Evolutionary conservation across 2,797 vertebrate genomes (phyloP).

Genomic region (Dermochelys coriacea): DNA sequence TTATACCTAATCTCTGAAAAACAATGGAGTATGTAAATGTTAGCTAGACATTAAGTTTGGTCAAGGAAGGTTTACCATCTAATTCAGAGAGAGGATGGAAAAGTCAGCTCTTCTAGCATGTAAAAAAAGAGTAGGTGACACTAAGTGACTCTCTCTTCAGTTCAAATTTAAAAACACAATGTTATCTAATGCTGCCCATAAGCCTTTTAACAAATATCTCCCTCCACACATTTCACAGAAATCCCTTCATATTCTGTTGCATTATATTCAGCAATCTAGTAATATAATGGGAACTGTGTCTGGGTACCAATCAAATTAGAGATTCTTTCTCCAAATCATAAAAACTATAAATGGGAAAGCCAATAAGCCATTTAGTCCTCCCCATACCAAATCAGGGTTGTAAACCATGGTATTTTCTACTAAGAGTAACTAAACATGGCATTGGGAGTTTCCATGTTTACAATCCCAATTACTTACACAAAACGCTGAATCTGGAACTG

Average conservation of each 20-base stretch:
- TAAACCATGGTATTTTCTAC: neutral
- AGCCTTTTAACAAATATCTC: neutral
- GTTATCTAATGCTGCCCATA: neutral
- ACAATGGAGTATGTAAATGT: neutral
- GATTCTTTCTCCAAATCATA: slow-evolving; percentile 13
- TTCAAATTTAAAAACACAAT: neutral
- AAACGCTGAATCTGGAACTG: neutral
- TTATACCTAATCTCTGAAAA: slow-evolving; percentile 30
- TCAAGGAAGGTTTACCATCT: neutral
- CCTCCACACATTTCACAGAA: slow-evolving; percentile 7
- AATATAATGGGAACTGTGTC: neutral
- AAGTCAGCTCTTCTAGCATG: neutral
- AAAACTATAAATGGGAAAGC: slow-evolving; percentile 2
- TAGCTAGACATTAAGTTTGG: neutral
- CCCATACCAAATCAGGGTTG: fast-evolving
- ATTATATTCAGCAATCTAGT: slow-evolving; percentile 30
- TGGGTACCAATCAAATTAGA: neutral
- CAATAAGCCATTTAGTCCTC: slow-evolving; percentile 28
- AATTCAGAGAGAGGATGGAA: neutral
- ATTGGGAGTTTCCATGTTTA: neutral
- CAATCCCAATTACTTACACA: neutral
- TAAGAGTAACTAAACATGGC: neutral
- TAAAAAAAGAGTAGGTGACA: slow-evolving; percentile 21
- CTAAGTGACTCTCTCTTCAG: neutral
- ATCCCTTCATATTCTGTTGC: neutral